Base-by-base conservation (phyloP, 2,113 vertebrate species). In the Montifringilla adamsi region DNA sequence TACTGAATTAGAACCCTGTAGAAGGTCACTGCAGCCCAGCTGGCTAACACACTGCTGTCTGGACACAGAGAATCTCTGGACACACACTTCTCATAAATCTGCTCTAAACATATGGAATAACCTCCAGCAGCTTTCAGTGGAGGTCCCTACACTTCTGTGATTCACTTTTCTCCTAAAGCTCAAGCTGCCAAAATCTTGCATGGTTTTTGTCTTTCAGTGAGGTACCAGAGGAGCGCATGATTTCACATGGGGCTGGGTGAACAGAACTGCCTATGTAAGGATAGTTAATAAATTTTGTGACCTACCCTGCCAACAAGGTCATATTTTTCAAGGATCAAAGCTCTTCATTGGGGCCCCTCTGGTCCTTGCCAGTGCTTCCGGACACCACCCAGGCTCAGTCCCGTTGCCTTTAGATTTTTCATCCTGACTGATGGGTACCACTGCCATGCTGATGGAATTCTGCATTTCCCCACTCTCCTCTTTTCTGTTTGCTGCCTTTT, bases 341-440 rank as follows among this genome's bases (percentile, higher is more conserved):
- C 28, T 85, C n/a, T 84, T 47, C 31, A 60, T 0, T 74, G 50
- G 69, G 59, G 55, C 10, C 15, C 11, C 30, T 73, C 30, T 35
- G 15, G 50, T 23, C 27, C 85, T 66, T 56, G 28, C 15, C 18
- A 33, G 35, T 26, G 37, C 24, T 26, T 92, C 35, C 60, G 70
- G 74, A 31, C 7, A n/a, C 13, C 63, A 73, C 1, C 11, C 55
- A 74, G 43, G 33, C 50, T 90, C 46, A 63, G 43, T 26, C 22
- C 26, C 0, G 0, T 33, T 27, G 15, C n/a, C 63, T 80, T 58
- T 30, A 60, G 41, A 31, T 18, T 82, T 63, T 60, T 75, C 2
- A 6, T 50, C 62, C 46, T n/a, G 64, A 41, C 41, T 43, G 55
- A 53, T 0, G 2, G 84, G 49, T 22, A 37, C 19, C 31, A 27